These are phyloP conservation scores for Pandemis corylana DNA, from an alignment of 2,888 invertebrate species.

Conservation along the genomic window DNA sequence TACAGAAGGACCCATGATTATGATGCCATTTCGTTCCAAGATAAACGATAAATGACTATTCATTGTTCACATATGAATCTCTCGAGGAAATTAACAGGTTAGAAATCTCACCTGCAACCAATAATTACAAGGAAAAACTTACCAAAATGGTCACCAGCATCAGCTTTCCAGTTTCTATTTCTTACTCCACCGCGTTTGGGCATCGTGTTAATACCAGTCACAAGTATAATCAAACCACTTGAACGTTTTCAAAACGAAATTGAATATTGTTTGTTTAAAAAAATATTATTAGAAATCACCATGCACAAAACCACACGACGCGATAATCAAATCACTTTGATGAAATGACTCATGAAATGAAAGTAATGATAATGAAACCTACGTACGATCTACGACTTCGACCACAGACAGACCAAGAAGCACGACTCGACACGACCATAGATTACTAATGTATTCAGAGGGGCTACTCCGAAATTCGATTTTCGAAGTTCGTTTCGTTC, in stretches of 20 bases:
- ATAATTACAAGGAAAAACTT: conserved; percentile 46
- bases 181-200: conserved; percentile 78
- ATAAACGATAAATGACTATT: neutral
- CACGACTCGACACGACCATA: no score
- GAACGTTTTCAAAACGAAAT: neutral
- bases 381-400: no score
- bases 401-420: no score
- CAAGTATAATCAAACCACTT: neutral
- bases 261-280: neutral
- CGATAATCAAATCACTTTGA: no score
- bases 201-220: conserved; percentile 57
- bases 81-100: neutral
- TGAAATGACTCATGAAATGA: no score
- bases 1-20: neutral
- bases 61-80: neutral
- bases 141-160: conserved; percentile 75
- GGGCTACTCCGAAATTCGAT: no score
- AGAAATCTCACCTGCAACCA: neutral
- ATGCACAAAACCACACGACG: no score
- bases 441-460: no score
- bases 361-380: no score
- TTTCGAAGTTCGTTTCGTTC: no score
- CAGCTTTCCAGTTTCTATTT: conserved; percentile 68
- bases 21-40: neutral
- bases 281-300: neutral